Base-by-base conservation (phyloP, 2,797 vertebrate species). In the Yasuhikotakia modesta region DNA sequence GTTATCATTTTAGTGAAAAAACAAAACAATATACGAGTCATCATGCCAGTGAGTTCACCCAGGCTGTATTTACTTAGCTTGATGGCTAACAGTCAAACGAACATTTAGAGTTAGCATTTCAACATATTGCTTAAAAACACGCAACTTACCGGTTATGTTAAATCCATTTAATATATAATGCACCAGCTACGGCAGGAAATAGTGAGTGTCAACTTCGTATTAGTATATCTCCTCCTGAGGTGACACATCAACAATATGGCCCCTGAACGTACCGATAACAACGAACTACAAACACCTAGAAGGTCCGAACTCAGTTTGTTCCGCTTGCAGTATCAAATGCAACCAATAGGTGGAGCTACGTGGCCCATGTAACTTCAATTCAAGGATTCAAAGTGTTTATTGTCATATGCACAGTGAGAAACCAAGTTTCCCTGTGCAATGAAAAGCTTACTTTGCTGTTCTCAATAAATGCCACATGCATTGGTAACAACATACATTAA, bases 181-280 rank as follows among this genome's bases (percentile, higher is more conserved):
- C n/a, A 58, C 12, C 4, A 32, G 39, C 39, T 66, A 24, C 1
- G 2, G 10, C 30, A 2, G 12, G 35, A 45, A 75, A 60, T 21
- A 66, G 57, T 72, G 43, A 45, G 50, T 27, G 52, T 48, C 63
- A 65, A 83, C 35, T 14, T 63, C 13, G 65, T 39, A 24, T 48
- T 43, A 43, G 72, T 63, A 55, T n/a, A 67, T 63, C 35, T 76
- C 63, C 60, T 67, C 77, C 79, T 86, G 88, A 88, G 89, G 90
- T 94, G 93, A 94, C 93, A 94, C 93, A 94, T 94, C 93, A 94
- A 94, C 93, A 94, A 94, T 86, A 94, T 94, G 92, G 93, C 93
- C 68, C 72, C 92, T 82, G 84, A 48, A 27, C 79, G 4, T 35
- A 32, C 45, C 11, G 48, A 80, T 68, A 21, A 39, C 73, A 50